These are phyloP conservation scores for Himalopsyche tibetana DNA, from an alignment of 2,888 invertebrate genomes.

Conservation along the genomic window DNA sequence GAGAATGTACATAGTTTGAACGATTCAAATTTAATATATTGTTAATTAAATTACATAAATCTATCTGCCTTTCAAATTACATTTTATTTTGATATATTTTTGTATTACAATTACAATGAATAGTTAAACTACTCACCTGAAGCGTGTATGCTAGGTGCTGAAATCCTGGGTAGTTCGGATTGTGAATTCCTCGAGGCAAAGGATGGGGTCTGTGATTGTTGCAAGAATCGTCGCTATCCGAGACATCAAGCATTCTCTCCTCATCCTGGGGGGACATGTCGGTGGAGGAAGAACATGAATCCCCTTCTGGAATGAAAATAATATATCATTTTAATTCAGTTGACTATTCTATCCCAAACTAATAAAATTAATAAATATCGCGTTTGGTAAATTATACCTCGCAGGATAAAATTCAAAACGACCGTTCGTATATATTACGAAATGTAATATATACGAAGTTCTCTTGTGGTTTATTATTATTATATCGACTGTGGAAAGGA, in stretches of 20 bases:
- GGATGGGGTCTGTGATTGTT: conserved; percentile 67
- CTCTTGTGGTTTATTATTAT: too few species aligned
- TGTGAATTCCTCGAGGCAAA: conserved; percentile 85
- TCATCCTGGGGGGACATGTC: conserved; percentile 75
- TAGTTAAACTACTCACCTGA: conserved; percentile 71
- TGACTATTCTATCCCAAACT: background rate
- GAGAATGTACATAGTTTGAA: too few species aligned
- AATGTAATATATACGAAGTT: too few species aligned
- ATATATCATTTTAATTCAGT: too few species aligned
- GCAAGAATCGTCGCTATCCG: conserved; percentile 77
- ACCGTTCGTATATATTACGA: too few species aligned
- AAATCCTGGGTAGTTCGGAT: conserved; percentile 90
- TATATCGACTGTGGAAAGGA: too few species aligned
- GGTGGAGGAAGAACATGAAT: conserved; percentile 71
- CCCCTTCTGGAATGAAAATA: conserved; percentile 69
- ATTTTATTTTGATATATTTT: too few species aligned
- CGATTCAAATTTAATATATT: too few species aligned
- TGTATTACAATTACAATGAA: background rate
- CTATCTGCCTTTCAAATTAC: too few species aligned
- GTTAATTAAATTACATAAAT: too few species aligned
- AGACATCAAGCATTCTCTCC: conserved; percentile 77
- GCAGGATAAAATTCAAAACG: too few species aligned
- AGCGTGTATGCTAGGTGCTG: conserved; percentile 87
- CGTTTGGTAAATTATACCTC: too few species aligned
- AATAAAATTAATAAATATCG: background rate